Base-by-base conservation (phyloP, 1,140 invertebrate species). In the Drosophila watanabei region DNA sequence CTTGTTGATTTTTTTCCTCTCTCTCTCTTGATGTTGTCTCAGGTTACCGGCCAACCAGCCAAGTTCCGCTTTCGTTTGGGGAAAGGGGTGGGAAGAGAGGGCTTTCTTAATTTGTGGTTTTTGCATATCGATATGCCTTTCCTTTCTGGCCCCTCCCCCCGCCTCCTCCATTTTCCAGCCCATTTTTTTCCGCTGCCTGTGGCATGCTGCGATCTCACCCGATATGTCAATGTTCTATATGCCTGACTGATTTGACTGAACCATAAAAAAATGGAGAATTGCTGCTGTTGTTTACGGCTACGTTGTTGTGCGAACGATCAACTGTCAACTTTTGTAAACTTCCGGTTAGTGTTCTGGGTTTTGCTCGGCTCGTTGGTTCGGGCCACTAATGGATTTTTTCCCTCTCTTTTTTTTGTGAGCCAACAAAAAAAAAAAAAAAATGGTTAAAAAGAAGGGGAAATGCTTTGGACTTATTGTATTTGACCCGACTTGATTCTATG, bases 251-350 rank as follows among this genome's bases (percentile, higher is more conserved):
- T 65, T 75, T 59, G 48, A 32, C 61, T 72, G 49, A 70, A 43
- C 71, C 51, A 68, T 72, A 68, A 71, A 82, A 65, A 70, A 69
- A 62, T 43, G 65, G 39, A 49, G 46, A 72, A 61, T 59, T 32
- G 68, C 46, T 73, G 71, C 46, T 64, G 59, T 64, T 56, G 49
- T 62, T 52, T 65, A 45, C n/a, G 24, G 68, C 48, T 28, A 20
- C 51, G 58, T 13, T 52, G 48, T 65, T 65, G 72, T 57, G 57
- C 68, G 52, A 75, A 70, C 65, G 78, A 85, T 78, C 85, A 69
- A 75, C 81, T 89, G 86, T 81, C 86, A 81, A 90, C 81, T 90
- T 90, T 75, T 79, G 78, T 88, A 75, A 89, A 88, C 85, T 88
- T 88, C 85, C 85, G 85, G 85, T 89, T 70, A 52, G 82, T 77